Conservation (phyloP, 30 jellyfish, hydroid and myxozoan genomes). For the Sanderia malayensis region DNA sequence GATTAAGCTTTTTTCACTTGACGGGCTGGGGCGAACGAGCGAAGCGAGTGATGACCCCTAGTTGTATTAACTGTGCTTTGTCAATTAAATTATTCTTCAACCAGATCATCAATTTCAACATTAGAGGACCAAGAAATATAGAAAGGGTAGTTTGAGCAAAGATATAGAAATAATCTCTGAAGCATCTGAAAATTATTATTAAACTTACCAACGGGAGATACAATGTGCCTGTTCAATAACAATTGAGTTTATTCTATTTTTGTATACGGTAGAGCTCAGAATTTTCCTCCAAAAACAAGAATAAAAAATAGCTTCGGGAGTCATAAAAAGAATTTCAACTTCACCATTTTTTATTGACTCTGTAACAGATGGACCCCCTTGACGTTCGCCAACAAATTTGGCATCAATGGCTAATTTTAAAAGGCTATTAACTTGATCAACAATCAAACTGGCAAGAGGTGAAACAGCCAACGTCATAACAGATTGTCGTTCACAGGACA, state of each 20-base stretch:
- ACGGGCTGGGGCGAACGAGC: no score
- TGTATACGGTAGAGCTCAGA: background rate
- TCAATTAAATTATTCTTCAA: no score
- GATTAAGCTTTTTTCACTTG: no score
- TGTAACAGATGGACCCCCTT: background rate
- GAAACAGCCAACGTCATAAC: background rate
- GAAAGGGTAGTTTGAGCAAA: no score
- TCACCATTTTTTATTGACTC: background rate
- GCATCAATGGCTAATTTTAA: background rate
- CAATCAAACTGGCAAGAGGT: background rate
- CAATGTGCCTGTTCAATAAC: background rate
- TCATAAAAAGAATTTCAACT: background rate
- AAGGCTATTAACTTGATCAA: background rate
- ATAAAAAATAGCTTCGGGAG: conserved; percentile 4
- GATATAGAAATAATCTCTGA: no score
- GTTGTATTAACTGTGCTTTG: no score
- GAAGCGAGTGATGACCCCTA: no score
- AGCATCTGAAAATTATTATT: no score
- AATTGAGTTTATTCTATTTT: background rate
- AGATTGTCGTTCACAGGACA: background rate
- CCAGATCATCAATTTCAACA: no score
- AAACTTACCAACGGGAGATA: background rate
- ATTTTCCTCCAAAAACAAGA: conserved; percentile 2
- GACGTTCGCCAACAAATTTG: conserved; percentile 15
- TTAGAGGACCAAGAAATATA: no score